Conservation (phyloP, 2,888 invertebrate species). For the Chrysolina oricalcia region DNA sequence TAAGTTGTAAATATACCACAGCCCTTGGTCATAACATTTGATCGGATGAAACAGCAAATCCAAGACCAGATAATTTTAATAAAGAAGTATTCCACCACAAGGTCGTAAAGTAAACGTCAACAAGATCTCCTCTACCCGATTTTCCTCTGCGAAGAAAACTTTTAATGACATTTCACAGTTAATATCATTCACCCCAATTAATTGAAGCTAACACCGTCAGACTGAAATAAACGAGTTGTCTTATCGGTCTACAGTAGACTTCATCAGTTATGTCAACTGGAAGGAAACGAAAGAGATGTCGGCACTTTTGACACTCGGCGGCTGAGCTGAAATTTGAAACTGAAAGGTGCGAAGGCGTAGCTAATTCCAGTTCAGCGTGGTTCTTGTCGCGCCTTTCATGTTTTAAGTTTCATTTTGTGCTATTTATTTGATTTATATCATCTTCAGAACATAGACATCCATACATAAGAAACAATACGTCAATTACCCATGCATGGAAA, state of each 20-base stretch:
- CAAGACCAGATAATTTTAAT: too few relatives aligned
- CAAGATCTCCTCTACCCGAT: not conserved
- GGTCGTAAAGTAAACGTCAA: not conserved
- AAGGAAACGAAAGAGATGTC: constrained; percentile 31
- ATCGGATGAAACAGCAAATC: too few relatives aligned
- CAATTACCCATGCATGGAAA: too few relatives aligned
- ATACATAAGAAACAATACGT: too few relatives aligned
- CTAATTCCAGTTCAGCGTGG: not conserved
- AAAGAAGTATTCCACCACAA: too few relatives aligned
- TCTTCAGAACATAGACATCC: not conserved
- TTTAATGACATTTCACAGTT: not conserved
- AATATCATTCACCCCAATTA: constrained; percentile 17
- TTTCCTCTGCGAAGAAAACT: not conserved
- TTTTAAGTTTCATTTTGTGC: not conserved
- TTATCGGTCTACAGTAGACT: constrained; percentile 33
- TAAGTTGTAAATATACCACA: too few relatives aligned
- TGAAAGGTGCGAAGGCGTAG: constrained; percentile 1
- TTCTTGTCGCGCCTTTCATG: not conserved
- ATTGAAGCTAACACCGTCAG: constrained; percentile 4
- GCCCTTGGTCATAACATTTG: too few relatives aligned
- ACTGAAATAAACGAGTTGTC: constrained; percentile 36
- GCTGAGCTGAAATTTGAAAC: constrained; percentile 14
- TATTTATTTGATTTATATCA: not conserved
- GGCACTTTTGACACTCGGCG: constrained; percentile 18
- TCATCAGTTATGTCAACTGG: constrained; percentile 38